Evolutionary conservation across 2,797 vertebrate species (phyloP), one percentile per base, ranked within the genome.

Genomic region (Malacoctenus gilli): DNA sequence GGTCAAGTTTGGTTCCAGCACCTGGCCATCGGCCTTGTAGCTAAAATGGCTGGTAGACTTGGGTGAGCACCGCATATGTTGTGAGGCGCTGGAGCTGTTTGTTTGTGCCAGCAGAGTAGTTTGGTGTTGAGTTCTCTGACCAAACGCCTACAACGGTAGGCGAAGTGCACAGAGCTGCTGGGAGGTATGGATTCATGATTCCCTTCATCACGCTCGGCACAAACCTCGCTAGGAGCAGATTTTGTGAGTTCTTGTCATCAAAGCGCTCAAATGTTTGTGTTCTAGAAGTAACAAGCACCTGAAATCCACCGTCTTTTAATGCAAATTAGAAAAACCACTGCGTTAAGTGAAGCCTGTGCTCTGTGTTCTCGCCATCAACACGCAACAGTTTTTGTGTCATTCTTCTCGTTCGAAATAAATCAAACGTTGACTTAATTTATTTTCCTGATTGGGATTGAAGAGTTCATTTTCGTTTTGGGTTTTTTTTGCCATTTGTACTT

Each of bases 401-500:
- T 39, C 53, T 34, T 72, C 43, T 51, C 73, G 52, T 51, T 18
- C 41, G 44, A 7, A 65, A 63, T 50, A 1, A 0, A 6, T 44
- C 1, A 34, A 52, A 56, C 37, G 34, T 28, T 67, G 53, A 41
- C 58, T 46, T 82, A 60, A 65, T 69, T 76, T 72, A 68, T 79
- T 78, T 79, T 22, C 49, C 25, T 14, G 13, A 54, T 58, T 58
- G 8, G 11, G 15, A 56, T n/a, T 48, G 51, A 41, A 28, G 21
- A 2, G 21, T 8, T 4, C 31, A n/a, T n/a, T n/a, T n/a, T n/a
- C n/a, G n/a, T n/a, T n/a, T n/a, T n/a, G n/a, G 30, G 4, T 32
- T 11, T 38, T 70, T 52, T 68, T 63, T 81, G 36, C 32, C 41
- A 60, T 77, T 77, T 82, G 57, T 81, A 65, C 37, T 65, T 71